Conservation (phyloP, 37 sponge, comb jelly and placozoan species). For the Axinella damicornis region DNA sequence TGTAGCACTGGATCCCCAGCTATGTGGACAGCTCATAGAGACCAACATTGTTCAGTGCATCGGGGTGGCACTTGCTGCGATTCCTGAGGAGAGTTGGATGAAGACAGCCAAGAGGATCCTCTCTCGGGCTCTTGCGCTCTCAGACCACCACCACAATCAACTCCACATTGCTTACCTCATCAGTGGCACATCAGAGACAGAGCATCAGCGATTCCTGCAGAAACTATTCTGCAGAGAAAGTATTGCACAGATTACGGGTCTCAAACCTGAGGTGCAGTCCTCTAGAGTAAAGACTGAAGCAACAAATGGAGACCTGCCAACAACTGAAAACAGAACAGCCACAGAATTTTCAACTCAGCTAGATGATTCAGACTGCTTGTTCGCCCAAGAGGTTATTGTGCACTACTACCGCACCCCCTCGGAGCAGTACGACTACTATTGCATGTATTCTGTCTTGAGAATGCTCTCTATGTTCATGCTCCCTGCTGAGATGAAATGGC, state of each 20-base stretch:
- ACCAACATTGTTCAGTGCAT: background rate
- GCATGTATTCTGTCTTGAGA: constrained; percentile 23
- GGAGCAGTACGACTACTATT: background rate
- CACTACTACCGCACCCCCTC: background rate
- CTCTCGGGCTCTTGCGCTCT: background rate
- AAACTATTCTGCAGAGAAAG: background rate
- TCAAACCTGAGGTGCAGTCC: no score
- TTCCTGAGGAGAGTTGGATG: background rate
- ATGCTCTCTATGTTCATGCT: background rate
- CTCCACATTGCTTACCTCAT: constrained; percentile 24
- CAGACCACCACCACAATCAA: constrained; percentile 25
- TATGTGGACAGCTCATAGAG: background rate
- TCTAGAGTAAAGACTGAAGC: no score
- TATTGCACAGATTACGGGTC: background rate
- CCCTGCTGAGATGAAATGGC: constrained; percentile 19
- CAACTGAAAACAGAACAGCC: no score
- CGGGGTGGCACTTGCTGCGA: background rate
- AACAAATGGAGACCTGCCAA: no score
- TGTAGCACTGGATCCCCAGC: constrained; percentile 9
- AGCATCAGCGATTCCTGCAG: background rate
- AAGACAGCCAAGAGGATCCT: background rate
- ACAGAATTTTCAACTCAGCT: no score
- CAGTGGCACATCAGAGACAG: background rate
- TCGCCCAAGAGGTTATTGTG: background rate
- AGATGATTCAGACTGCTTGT: background rate